A percentile compares a stretch with the other conserved stretches of the same genome.
phyloP scores from a whole-genome alignment of 1,140 invertebrate genomes.

The Leucophenga varia region DNA sequence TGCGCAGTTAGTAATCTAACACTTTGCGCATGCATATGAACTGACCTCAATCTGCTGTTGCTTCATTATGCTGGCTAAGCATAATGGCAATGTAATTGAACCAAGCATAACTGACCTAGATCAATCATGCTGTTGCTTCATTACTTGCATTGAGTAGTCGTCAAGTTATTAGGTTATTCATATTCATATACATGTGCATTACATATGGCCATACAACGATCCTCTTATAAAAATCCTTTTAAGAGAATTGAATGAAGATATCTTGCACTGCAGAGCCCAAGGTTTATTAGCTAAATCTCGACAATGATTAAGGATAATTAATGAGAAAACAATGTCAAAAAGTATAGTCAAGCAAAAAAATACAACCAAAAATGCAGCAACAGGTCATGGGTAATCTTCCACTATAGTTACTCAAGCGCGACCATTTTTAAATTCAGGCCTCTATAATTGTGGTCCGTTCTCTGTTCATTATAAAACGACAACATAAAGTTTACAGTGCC shows the following conservation, averaged over 20 bases:
- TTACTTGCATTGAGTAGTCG: too few species aligned
- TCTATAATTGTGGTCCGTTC: constrained; percentile 51
- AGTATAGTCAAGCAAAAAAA: constrained; percentile 15
- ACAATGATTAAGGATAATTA: constrained; percentile 16
- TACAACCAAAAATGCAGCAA: constrained; percentile 7
- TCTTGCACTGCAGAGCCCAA: constrained; percentile 36
- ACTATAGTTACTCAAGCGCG: not conserved
- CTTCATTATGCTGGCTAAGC: too few species aligned
- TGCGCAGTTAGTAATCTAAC: too few species aligned
- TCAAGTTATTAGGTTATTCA: too few species aligned
- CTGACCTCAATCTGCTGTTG: too few species aligned
- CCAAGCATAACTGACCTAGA: too few species aligned
- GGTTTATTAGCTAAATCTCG: constrained; percentile 31
- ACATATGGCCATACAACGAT: too few species aligned
- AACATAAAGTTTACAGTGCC: constrained; percentile 15
- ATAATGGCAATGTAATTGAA: too few species aligned
- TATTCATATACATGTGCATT: too few species aligned
- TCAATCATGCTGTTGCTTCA: too few species aligned
- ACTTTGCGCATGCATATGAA: too few species aligned
- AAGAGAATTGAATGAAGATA: not conserved
- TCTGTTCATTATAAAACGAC: constrained; percentile 13
- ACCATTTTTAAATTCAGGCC: constrained; percentile 10
- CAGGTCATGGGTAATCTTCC: constrained; percentile 16
- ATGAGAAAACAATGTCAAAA: constrained; percentile 14
- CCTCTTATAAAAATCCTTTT: too few species aligned